Percentiles rank a stretch among this genome's conserved stretches.
Evolutionary conservation across 1,140 invertebrate species (phyloP).

Genomic region (Drosophila sechellia): DNA sequence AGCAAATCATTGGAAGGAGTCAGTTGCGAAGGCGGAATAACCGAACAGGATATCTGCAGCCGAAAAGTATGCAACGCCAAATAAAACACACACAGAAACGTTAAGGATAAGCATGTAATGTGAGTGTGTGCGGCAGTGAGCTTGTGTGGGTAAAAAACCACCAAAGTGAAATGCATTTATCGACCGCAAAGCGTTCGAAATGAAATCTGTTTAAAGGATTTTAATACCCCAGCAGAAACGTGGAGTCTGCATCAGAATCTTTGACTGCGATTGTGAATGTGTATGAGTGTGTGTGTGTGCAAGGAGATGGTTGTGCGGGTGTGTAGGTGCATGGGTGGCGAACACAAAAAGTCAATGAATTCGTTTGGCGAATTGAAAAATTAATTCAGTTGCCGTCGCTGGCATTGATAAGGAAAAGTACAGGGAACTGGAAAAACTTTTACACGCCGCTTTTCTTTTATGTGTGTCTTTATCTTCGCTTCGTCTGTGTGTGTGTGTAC

Average conservation of each 20-base stretch:
- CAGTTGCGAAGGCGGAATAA: constrained; percentile 22
- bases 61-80: constrained; percentile 77
- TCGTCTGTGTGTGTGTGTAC: constrained; percentile 35
- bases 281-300: constrained; percentile 12
- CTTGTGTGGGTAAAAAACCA: constrained; percentile 69
- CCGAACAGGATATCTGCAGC: constrained; percentile 32
- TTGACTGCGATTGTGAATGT: constrained; percentile 14
- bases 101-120: neutral
- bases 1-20: constrained; percentile 78
- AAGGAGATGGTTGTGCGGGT: constrained; percentile 12
- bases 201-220: constrained; percentile 84
- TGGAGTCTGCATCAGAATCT: constrained; percentile 56
- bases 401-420: constrained; percentile 75
- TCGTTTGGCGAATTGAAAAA: constrained; percentile 84
- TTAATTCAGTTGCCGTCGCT: constrained; percentile 80
- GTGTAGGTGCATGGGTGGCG: constrained; percentile 24
- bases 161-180: constrained; percentile 82
- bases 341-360: constrained; percentile 83
- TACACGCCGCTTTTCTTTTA: constrained; percentile 67
- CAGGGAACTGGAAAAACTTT: constrained; percentile 63
- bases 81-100: constrained; percentile 45
- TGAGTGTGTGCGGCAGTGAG: constrained; percentile 13
- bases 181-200: constrained; percentile 83
- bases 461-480: constrained; percentile 69
- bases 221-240: constrained; percentile 76